Base-by-base conservation (phyloP, 2,797 vertebrate species). In the Gouania willdenowi region DNA sequence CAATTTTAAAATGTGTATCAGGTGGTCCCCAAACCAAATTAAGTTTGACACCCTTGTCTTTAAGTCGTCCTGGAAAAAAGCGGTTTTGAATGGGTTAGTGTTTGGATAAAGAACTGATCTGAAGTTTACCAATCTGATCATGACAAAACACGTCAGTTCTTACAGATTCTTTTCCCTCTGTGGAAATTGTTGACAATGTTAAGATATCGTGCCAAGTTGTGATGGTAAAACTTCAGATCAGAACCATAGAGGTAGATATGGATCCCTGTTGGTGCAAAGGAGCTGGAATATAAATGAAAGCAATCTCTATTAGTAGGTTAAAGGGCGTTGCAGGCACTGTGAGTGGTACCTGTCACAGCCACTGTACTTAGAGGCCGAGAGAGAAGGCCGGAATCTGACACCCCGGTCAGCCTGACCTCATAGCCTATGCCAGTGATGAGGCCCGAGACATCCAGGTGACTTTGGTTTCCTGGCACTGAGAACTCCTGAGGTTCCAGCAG, bases 341-440 rank as follows among this genome's bases (percentile, higher is more conserved):
- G 49, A 48, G 69, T 58, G 84, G 79, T 98, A 98, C 95, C 94
- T 97, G 95, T 98, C 82, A 91, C 74, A 84, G 91, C 91, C 90
- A 93, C 88, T 86, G 91, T 78, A 34, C 85, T 94, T 86, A 97
- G 85, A 73, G 94, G 89, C 68, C 89, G 92, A 86, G 93, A 94
- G 83, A 88, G 89, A 61, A 88, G 90, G 81, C 94, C 95, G 14
- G 83, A 82, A 68, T 86, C 87, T 71, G 90, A 86, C 82, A 93
- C 88, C 66, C 94, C 95, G 38, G 87, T 94, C 88, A 98, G 87
- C 75, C 86, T 79, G 87, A 98, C 89, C 90, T 97, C 93, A 92
- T 98, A 97, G 86, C 93, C 95, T 89, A 98, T 97, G 82, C 93
- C 93, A 12, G 95, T 97, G 83, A 98, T 98, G 77, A 98, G 93